Percentiles rank a stretch among this genome's conserved stretches.
phyloP scores from a whole-genome alignment of 2,113 vertebrate species.

The Pardalotus punctatus region DNA sequence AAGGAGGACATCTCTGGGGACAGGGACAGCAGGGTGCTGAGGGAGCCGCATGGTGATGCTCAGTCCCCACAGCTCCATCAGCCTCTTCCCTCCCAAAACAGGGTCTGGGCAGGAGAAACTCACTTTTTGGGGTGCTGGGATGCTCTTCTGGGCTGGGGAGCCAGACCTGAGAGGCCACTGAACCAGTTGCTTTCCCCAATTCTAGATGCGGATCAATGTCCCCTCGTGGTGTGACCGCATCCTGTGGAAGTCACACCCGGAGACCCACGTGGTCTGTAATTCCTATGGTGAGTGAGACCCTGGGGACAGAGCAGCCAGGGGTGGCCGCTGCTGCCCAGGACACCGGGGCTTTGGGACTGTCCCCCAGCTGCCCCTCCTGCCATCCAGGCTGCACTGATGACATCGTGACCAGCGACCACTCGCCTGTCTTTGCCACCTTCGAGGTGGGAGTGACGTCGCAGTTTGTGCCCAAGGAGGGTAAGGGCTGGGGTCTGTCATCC shows the following conservation, averaged over 20 bases:
- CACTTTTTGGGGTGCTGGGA: neutral
- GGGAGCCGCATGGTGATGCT: neutral
- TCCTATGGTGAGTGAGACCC: conserved; percentile 79
- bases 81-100: accelerated
- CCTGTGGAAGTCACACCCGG: conserved; percentile 87
- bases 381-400: conserved; percentile 84
- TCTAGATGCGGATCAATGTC: conserved; percentile 81
- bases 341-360: accelerated
- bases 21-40: accelerated
- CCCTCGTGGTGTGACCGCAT: conserved; percentile 89
- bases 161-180: accelerated
- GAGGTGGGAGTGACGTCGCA: conserved; percentile 81
- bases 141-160: neutral
- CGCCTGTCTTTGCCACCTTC: conserved; percentile 87
- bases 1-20: accelerated
- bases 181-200: accelerated
- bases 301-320: accelerated
- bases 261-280: conserved; percentile 80
- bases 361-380: neutral
- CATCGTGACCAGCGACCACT: conserved; percentile 88
- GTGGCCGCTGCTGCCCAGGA: neutral
- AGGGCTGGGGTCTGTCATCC: neutral
- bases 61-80: neutral
- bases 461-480: conserved; percentile 79
- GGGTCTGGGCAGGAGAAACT: neutral